Percentiles rank a stretch among this genome's conserved stretches.
phyloP scores from a whole-genome alignment of 2,888 invertebrate species.

The Andricus quercusramuli region DNA sequence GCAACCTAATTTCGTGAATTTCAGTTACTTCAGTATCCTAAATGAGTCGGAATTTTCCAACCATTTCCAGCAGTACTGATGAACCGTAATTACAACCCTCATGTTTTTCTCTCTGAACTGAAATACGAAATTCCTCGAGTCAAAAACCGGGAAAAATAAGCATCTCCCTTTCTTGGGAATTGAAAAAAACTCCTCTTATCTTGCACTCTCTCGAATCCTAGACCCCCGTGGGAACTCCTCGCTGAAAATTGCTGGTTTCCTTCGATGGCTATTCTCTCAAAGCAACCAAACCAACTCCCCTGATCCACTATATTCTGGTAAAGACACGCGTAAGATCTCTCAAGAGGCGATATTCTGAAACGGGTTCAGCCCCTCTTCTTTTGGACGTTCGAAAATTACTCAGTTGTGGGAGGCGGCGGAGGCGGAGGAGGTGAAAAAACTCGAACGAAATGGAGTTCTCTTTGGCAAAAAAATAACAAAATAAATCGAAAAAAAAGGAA shows the following conservation, averaged over 20 bases:
- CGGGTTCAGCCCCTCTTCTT: neutral
- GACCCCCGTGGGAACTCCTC: neutral
- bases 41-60: too few species aligned
- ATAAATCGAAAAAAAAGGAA: neutral
- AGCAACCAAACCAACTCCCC: neutral
- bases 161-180: neutral
- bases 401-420: neutral
- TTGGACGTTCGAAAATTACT: neutral
- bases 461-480: neutral
- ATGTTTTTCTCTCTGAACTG: too few species aligned
- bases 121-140: too few species aligned
- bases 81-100: too few species aligned
- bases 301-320: slow-evolving; percentile 4
- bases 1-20: too few species aligned
- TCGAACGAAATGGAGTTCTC: neutral
- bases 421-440: slow-evolving; percentile 1
- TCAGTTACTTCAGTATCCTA: too few species aligned
- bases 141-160: too few species aligned
- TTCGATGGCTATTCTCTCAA: slow-evolving; percentile 5
- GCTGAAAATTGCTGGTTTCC: slow-evolving; percentile 4
- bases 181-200: neutral
- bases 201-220: slow-evolving; percentile 1
- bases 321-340: slow-evolving; percentile 4
- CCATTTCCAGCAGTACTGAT: too few species aligned
- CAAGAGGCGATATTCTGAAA: neutral